A percentile compares a stretch with the other conserved stretches of the same genome.
phyloP scores from a whole-genome alignment of 2,113 vertebrate species.

The Mesembrinibis cayennensis region DNA sequence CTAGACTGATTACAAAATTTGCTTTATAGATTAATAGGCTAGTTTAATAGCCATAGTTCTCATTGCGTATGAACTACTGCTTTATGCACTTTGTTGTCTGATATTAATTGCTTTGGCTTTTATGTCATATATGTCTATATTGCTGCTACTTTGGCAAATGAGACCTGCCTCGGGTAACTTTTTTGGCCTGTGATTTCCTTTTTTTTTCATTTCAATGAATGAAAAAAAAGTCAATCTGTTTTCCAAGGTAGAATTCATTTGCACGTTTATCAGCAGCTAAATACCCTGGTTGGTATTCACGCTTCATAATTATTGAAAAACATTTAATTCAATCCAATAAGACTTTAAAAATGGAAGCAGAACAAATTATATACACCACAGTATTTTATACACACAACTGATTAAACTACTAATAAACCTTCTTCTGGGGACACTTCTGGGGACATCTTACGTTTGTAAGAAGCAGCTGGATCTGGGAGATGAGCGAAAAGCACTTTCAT shows the following conservation, averaged over 20 bases:
- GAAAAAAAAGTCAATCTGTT: background rate
- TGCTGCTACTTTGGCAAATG: conserved; percentile 17
- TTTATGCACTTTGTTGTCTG: background rate
- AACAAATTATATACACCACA: background rate
- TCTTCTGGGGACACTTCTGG: background rate
- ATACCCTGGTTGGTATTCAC: background rate
- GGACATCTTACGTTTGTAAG: background rate
- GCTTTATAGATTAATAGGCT: conserved; percentile 8
- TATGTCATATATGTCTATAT: background rate
- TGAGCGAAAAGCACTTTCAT: background rate
- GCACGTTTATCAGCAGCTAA: background rate
- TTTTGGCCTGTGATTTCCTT: background rate
- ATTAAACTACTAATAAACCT: background rate
- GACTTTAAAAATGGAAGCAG: background rate
- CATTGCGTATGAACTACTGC: background rate
- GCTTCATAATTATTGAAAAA: background rate
- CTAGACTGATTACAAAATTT: conserved; percentile 37
- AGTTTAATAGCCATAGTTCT: conserved; percentile 18
- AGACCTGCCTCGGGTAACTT: background rate
- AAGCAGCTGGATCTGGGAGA: background rate
- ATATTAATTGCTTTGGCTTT: conserved; percentile 8
- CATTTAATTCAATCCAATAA: background rate
- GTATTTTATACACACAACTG: background rate
- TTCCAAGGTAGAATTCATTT: background rate
- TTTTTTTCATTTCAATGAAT: background rate